Conservation (phyloP, 2,888 invertebrate species). For the Elaeidobius kamerunicus region DNA sequence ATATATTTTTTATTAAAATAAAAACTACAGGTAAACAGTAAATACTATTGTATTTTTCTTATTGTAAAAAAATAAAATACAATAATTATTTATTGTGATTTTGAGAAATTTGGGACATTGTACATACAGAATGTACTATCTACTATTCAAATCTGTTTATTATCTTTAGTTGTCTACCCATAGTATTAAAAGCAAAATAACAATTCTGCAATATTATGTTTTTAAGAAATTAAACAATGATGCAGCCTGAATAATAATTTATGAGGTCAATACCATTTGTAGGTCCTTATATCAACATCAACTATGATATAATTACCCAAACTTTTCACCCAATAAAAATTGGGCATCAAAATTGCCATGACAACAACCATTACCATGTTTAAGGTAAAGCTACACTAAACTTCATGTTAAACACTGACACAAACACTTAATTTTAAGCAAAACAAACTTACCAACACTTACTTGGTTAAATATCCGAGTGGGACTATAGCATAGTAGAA, state of each 20-base stretch:
- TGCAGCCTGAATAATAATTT: too few relatives aligned
- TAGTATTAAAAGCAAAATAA: too few relatives aligned
- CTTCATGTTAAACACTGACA: slow-evolving; percentile 1
- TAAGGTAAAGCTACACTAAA: not conserved
- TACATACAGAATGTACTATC: not conserved
- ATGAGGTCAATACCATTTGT: too few relatives aligned
- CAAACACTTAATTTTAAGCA: slow-evolving; percentile 1
- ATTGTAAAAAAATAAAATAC: not conserved
- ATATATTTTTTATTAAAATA: not conserved
- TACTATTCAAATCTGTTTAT: too few relatives aligned
- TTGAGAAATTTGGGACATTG: not conserved
- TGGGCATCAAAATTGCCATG: too few relatives aligned
- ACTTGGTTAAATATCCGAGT: slow-evolving; percentile 47
- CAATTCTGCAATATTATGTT: too few relatives aligned
- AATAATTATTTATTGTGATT: not conserved
- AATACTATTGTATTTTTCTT: too few relatives aligned
- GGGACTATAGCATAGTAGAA: slow-evolving; percentile 49
- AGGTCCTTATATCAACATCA: not conserved
- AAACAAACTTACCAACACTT: slow-evolving; percentile 41
- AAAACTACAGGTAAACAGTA: not conserved
- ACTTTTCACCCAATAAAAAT: not conserved
- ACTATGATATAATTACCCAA: not conserved
- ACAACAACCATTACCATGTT: not conserved
- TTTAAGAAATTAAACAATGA: too few relatives aligned
- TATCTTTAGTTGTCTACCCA: too few relatives aligned